These are phyloP conservation scores for Vidua chalybeata DNA, from an alignment of 2,113 vertebrate species.

Conservation along the genomic window DNA sequence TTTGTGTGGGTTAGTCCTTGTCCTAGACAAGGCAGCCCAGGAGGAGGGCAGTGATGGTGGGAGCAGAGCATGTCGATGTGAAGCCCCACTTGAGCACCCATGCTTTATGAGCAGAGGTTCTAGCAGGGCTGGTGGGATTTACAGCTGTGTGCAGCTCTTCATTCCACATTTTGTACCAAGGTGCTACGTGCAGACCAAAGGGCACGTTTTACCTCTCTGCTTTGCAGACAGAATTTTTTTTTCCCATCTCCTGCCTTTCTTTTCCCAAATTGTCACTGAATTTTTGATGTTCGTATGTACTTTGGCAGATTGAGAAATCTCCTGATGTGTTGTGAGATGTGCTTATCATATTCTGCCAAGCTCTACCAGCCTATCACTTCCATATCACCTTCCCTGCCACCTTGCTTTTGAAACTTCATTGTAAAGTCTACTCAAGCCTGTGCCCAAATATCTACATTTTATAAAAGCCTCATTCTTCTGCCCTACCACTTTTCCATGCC, in stretches of 20 bases:
- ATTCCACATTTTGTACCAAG: accelerated
- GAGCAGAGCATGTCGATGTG: accelerated
- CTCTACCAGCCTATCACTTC: neutral
- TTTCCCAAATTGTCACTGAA: neutral
- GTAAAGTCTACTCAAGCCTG: neutral
- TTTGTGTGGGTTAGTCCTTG: neutral
- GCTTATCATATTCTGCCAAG: neutral
- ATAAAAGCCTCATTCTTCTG: neutral
- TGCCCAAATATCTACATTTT: neutral
- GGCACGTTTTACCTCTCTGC: neutral
- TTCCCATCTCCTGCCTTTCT: neutral
- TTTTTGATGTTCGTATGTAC: neutral
- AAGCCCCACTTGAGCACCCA: neutral
- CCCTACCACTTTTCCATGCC: neutral
- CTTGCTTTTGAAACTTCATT: neutral
- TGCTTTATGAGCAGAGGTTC: neutral
- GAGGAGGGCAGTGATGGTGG: neutral
- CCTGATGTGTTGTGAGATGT: neutral
- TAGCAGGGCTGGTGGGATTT: accelerated
- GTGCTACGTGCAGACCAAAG: accelerated
- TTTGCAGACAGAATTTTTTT: neutral
- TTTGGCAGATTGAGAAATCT: neutral
- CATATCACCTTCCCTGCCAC: neutral
- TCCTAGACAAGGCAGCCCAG: neutral
- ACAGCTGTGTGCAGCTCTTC: neutral